Conservation (phyloP, 2,797 vertebrate species). For the Myotis vivesi region DNA sequence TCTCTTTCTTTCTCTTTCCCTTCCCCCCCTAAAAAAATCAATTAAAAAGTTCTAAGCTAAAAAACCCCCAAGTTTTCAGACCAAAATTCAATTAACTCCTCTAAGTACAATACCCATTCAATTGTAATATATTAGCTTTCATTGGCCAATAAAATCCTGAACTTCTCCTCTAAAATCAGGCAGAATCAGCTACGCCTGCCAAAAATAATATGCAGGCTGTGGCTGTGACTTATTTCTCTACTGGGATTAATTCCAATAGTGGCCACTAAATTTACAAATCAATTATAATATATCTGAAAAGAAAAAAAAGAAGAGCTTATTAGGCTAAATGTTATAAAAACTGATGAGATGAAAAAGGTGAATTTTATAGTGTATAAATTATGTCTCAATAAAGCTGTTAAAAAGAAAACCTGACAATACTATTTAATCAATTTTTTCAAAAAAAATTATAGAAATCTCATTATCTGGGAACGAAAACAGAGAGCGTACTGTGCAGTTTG, state of each 20-base stretch:
- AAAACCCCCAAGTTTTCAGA: neutral
- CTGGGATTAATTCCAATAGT: neutral
- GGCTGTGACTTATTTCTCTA: neutral
- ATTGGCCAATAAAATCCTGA: neutral
- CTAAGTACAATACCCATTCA: neutral
- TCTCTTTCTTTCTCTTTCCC: neutral
- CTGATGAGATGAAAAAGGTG: slow-evolving; percentile 21
- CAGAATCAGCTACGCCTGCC: neutral
- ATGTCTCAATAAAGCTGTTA: neutral
- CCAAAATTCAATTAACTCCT: slow-evolving; percentile 31
- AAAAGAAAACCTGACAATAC: neutral
- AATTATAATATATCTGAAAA: slow-evolving; percentile 7
- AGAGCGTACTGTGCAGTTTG: neutral
- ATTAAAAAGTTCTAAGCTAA: slow-evolving; percentile 1
- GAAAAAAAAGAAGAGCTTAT: slow-evolving; percentile 27
- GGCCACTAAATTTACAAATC: slow-evolving; percentile 29
- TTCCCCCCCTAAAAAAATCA: neutral
- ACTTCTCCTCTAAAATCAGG: neutral
- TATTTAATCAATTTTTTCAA: neutral
- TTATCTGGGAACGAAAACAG: neutral
- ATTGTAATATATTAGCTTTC: neutral
- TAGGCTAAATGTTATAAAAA: slow-evolving; percentile 25
- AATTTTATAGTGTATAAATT: neutral
- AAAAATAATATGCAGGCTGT: slow-evolving; percentile 15
- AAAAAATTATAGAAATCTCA: neutral